Conservation (phyloP, 1,140 invertebrate genomes). For the Cotesia vestalis region DNA sequence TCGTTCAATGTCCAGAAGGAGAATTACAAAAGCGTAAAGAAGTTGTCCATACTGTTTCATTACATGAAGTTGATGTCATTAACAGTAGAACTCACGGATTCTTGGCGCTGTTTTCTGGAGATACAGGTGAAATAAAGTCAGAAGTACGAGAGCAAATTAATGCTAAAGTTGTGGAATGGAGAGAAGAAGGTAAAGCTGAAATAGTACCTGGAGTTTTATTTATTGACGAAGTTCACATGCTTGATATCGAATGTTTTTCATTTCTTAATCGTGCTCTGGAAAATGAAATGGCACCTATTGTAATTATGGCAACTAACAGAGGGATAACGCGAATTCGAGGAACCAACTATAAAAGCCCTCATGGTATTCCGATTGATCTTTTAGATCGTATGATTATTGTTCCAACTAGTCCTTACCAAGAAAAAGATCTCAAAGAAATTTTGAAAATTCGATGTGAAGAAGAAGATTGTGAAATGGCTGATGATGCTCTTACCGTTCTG, state of each 20-base stretch:
- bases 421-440: slow-evolving; percentile 92
- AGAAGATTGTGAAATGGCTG: slow-evolving; percentile 95
- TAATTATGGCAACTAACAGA: slow-evolving; percentile 99
- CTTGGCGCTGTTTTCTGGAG: slow-evolving; percentile 95
- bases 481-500: slow-evolving; percentile 90
- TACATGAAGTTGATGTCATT: slow-evolving; percentile 99
- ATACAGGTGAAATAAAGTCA: slow-evolving; percentile 98
- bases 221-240: slow-evolving; percentile 95
- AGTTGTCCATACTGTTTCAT: slow-evolving; percentile 96
- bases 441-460: slow-evolving; percentile 94
- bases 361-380: slow-evolving; percentile 96
- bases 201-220: slow-evolving; percentile 96
- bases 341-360: slow-evolving; percentile 92
- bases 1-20: slow-evolving; percentile 98
- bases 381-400: slow-evolving; percentile 96
- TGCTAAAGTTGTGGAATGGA: slow-evolving; percentile 96
- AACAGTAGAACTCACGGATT: slow-evolving; percentile 98
- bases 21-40: slow-evolving; percentile 99
- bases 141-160: slow-evolving; percentile 99
- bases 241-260: slow-evolving; percentile 99
- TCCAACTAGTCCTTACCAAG: slow-evolving; percentile 86
- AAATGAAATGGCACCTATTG: slow-evolving; percentile 95
- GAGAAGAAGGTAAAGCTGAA: slow-evolving; percentile 98
- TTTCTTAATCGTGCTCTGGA: slow-evolving; percentile 97
- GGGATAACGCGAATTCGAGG: slow-evolving; percentile 94